Percentiles rank a stretch among this genome's conserved stretches.
Evolutionary conservation across 2,113 vertebrate genomes (phyloP).

Genomic region (Megaleporinus macrocephalus): DNA sequence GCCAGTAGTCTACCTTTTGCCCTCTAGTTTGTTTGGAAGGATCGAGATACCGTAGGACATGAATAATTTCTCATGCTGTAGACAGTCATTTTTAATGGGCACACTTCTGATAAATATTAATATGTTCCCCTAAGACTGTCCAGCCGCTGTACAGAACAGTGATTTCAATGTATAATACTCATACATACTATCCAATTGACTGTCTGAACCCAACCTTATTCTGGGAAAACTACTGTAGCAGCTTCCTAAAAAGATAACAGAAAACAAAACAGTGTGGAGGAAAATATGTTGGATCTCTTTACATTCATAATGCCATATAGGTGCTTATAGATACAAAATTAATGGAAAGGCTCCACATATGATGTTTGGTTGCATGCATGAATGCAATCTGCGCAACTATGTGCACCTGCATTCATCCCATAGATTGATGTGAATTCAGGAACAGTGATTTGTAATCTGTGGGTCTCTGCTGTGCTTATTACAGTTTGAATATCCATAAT

Average conservation of each 20-base stretch:
- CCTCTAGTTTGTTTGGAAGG: not conserved
- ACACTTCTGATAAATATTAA: conserved; percentile 48
- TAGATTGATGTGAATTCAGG: not conserved
- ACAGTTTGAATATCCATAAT: no score
- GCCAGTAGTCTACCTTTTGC: not conserved
- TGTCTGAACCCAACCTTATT: not conserved
- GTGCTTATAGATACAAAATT: not conserved
- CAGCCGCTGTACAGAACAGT: not conserved
- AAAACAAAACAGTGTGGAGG: no score
- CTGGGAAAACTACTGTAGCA: not conserved
- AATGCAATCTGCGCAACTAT: not conserved
- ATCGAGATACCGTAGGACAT: conserved; percentile 18
- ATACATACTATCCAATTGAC: not conserved
- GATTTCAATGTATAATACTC: conserved; percentile 28
- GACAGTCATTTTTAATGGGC: conserved; percentile 39
- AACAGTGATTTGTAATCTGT: not conserved
- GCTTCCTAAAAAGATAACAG: not conserved
- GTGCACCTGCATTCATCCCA: not conserved
- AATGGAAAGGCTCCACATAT: not conserved
- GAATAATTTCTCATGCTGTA: conserved; percentile 38
- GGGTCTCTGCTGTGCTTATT: not conserved
- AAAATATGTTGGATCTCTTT: not conserved
- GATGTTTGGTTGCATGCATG: not conserved
- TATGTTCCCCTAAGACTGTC: conserved; percentile 20
- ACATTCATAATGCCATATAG: not conserved